Conservation (phyloP, 2,888 invertebrate species). For the Hyposoter dolosus region DNA sequence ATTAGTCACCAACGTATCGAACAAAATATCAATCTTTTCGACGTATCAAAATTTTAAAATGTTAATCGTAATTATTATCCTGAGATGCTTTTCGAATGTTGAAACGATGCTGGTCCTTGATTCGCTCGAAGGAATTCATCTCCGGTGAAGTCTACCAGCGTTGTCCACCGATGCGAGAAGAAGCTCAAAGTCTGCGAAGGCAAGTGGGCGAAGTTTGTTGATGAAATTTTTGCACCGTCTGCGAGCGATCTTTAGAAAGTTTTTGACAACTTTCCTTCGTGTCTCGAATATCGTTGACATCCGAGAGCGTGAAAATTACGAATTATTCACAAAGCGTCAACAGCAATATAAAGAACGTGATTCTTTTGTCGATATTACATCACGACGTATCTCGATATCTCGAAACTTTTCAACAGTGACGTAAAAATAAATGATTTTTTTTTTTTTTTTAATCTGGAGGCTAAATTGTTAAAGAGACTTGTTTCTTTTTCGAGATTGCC, state of each 20-base stretch:
- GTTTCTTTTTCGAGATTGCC: background rate
- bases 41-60: too few relatives aligned
- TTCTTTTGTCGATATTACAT: background rate
- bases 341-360: background rate
- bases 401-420: background rate
- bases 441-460: background rate
- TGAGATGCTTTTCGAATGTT: background rate
- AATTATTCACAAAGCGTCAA: constrained; percentile 11
- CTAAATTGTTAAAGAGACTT: background rate
- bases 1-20: too few relatives aligned
- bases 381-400: background rate
- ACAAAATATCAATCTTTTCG: too few relatives aligned
- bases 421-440: background rate
- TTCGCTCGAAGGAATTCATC: constrained; percentile 7
- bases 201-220: constrained; percentile 69
- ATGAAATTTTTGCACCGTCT: constrained; percentile 38
- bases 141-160: background rate
- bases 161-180: constrained; percentile 14
- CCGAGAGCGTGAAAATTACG: background rate
- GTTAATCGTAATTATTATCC: background rate
- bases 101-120: background rate
- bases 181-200: constrained; percentile 70
- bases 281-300: constrained; percentile 22
- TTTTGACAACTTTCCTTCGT: constrained; percentile 28
- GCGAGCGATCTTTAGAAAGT: constrained; percentile 30